Evolutionary conservation across 2,113 vertebrate genomes (phyloP).

Genomic region (Esox niger): DNA sequence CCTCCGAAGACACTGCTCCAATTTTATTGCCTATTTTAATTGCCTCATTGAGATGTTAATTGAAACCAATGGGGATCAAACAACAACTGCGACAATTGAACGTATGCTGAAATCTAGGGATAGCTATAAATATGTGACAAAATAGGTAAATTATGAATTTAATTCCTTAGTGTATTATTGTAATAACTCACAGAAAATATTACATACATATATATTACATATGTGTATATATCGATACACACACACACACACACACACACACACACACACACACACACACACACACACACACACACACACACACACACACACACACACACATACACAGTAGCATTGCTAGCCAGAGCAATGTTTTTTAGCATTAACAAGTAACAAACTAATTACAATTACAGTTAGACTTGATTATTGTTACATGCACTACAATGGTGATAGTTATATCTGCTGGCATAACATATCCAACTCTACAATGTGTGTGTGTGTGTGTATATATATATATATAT

Average conservation of each 20-base stretch:
- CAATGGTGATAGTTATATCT: not conserved
- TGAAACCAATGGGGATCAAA: constrained; percentile 80
- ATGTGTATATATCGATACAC: too few species aligned
- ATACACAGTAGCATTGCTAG: too few species aligned
- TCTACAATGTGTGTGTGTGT: too few species aligned
- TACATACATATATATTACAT: too few species aligned
- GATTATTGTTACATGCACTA: not conserved
- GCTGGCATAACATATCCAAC: not conserved
- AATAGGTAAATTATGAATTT: constrained; percentile 80
- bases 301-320: too few species aligned
- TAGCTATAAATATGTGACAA: constrained; percentile 79
- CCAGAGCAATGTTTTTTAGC: too few species aligned
- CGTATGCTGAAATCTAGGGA: constrained; percentile 74
- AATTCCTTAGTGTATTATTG: constrained; percentile 72
- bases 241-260: too few species aligned
- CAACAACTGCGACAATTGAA: constrained; percentile 77
- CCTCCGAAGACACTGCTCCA: constrained; percentile 78
- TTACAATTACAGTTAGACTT: not conserved
- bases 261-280: too few species aligned
- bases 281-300: too few species aligned
- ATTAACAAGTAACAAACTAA: constrained; percentile 27
- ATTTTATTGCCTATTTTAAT: constrained; percentile 85
- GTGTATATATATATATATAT: too few species aligned
- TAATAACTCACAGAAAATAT: constrained; percentile 64
- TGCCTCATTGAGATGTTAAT: constrained; percentile 79